Conservation (phyloP, 2,888 invertebrate species). For the Lagria hirta region DNA sequence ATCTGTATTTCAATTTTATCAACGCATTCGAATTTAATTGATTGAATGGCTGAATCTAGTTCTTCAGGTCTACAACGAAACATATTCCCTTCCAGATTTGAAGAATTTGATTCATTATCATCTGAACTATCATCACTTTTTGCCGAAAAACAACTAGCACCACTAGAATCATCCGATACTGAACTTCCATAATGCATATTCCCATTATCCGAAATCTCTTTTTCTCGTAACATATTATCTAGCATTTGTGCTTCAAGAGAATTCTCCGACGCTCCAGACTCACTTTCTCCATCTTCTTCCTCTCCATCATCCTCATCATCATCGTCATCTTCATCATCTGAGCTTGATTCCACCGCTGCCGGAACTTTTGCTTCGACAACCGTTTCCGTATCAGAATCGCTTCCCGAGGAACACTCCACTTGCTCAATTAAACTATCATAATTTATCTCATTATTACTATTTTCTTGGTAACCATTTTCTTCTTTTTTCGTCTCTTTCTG, state of each 20-base stretch:
- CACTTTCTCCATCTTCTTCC: conserved; percentile 31
- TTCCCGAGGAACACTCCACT: conserved; percentile 42
- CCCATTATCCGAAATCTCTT: conserved; percentile 11
- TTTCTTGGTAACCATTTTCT: conserved; percentile 30
- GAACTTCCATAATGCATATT: conserved; percentile 19
- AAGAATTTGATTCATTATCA: conserved; percentile 23
- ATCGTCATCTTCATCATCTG: conserved; percentile 17
- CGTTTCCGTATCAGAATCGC: conserved; percentile 25
- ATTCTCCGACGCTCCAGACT: conserved; percentile 29
- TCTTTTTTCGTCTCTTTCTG: conserved; percentile 22
- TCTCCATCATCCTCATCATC: conserved; percentile 30
- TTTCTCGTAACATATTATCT: conserved; percentile 33
- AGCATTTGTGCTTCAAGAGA: conserved; percentile 32
- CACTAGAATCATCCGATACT: conserved; percentile 18
- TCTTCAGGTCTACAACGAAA: conserved; percentile 44
- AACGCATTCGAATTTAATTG: conserved; percentile 46
- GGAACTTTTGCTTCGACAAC: conserved; percentile 7
- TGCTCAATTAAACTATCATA: conserved; percentile 50
- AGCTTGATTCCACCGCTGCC: conserved; percentile 21
- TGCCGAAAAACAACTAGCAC: conserved; percentile 13
- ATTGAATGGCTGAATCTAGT: conserved; percentile 49
- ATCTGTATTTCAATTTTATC: conserved; percentile 33
- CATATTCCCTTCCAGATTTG: conserved; percentile 23
- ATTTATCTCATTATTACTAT: conserved; percentile 40
- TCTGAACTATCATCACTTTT: conserved; percentile 20